Evolutionary conservation across 2,888 invertebrate genomes (phyloP).

Genomic region (Nymphalis urticae): DNA sequence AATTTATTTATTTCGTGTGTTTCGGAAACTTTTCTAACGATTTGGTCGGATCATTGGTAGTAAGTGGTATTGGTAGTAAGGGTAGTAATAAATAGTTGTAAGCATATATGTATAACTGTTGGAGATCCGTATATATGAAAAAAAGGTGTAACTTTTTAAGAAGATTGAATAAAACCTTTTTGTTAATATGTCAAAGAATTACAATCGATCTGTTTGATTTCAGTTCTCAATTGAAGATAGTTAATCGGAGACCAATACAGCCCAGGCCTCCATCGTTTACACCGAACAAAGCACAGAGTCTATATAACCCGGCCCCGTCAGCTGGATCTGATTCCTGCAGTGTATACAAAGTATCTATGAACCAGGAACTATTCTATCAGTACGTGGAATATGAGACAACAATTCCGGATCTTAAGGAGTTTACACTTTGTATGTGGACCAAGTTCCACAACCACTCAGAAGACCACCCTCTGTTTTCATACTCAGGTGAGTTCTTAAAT

Average conservation of each 20-base stretch:
- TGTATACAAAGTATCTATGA: conserved; percentile 86
- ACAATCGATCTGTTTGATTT: conserved; percentile 31
- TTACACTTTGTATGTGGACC: conserved; percentile 91
- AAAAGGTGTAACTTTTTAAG: too few species aligned
- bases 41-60: too few species aligned
- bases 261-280: conserved; percentile 44
- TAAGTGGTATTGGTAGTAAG: too few species aligned
- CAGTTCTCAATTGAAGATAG: conserved; percentile 62
- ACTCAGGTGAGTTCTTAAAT: conserved; percentile 67
- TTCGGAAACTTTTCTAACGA: too few species aligned
- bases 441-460: conserved; percentile 91
- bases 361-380: conserved; percentile 86
- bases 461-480: conserved; percentile 91
- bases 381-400: conserved; percentile 87
- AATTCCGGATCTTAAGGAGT: conserved; percentile 89
- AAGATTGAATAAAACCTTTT: too few species aligned
- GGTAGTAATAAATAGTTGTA: too few species aligned
- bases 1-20: too few species aligned
- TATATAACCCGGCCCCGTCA: conserved; percentile 44
- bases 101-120: too few species aligned
- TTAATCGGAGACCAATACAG: conserved; percentile 60
- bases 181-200: too few species aligned
- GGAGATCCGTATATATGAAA: too few species aligned
- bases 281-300: conserved; percentile 51
- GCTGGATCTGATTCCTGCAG: conserved; percentile 81